These are phyloP conservation scores for Sarcoramphus papa DNA, from an alignment of 2,797 vertebrate species.

Conservation along the genomic window DNA sequence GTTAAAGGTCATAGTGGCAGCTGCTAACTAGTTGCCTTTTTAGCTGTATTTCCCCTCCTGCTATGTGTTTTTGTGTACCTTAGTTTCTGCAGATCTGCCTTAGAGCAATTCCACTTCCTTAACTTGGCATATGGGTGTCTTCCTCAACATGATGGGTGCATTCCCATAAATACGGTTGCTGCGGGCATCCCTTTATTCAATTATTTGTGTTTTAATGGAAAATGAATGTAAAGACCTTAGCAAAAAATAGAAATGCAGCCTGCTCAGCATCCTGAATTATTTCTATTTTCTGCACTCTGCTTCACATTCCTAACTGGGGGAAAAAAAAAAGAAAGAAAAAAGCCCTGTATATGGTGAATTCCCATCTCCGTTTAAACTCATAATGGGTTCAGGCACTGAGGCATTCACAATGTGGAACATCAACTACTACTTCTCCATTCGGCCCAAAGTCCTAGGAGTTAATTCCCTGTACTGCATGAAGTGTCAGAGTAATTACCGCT, in stretches of 20 bases:
- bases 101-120: constrained; percentile 48
- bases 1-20: constrained; percentile 90
- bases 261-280: constrained; percentile 5
- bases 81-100: constrained; percentile 45
- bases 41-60: constrained; percentile 74
- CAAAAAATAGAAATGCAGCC: constrained; percentile 18
- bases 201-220: constrained; percentile 30
- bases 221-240: background rate
- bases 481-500: constrained; percentile 73
- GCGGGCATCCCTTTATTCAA: constrained; percentile 22
- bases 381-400: constrained; percentile 73
- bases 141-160: background rate
- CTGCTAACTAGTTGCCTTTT: constrained; percentile 87
- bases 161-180: constrained; percentile 27
- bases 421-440: constrained; percentile 68
- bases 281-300: constrained; percentile 50
- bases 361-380: constrained; percentile 64
- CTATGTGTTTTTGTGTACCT: constrained; percentile 67
- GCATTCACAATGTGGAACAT: constrained; percentile 71
- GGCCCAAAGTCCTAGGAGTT: constrained; percentile 73
- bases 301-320: constrained; percentile 25
- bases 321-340: background rate
- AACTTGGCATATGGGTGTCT: constrained; percentile 10
- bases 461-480: constrained; percentile 75
- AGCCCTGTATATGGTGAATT: constrained; percentile 42